Evolutionary conservation across 2,797 vertebrate genomes (phyloP), one percentile per base, ranked within the genome.

Genomic region (Rhinichthys osculus): DNA sequence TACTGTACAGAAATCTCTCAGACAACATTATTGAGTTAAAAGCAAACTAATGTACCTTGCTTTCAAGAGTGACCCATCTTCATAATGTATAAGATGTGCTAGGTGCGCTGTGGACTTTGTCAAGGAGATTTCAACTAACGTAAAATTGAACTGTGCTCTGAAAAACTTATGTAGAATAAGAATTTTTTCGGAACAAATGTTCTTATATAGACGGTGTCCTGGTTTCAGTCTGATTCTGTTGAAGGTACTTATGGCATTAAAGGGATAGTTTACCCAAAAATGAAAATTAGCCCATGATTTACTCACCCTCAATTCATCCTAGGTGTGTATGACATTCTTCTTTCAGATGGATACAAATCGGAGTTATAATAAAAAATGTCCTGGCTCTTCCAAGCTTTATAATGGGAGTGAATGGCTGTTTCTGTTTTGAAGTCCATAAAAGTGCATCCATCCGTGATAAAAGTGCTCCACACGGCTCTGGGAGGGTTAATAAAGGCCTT

Each of bases 11-110:
- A 81, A 57, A 30, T 76, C 33, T 87, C 70, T n/a, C 4, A 70
- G 69, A 84, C 47, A 71, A 74, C 42, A 67, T 70, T 33, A 84
- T 66, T 74, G 35, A 40, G 73, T 78, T 88, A 77, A 89, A 89
- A 88, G 85, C 85, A 89, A 78, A 84, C 57, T 38, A 85, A 76
- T 86, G 82, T 88, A 82, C 62, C 66, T 79, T 66, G n/a, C 73
- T 72, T 47, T 70, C 14, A 70, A 62, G 50, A 70, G 59, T 76
- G 57, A 40, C 69, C 47, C n/a, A 30, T 83, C 50, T 88, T 27
- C 79, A 57, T 86, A 85, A 87, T 88, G 33, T 42, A 80, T 74
- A 50, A 76, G 47, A 72, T 7, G 33, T 64, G 67, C n/a, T 30
- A 33, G 70, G 47, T 64, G 19, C 47, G 40, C 52, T 30, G 17